Evolutionary conservation across 2,113 vertebrate genomes (phyloP), one percentile per base, ranked within the genome.

Genomic region (Calyptommatus sinebrachiatus): DNA sequence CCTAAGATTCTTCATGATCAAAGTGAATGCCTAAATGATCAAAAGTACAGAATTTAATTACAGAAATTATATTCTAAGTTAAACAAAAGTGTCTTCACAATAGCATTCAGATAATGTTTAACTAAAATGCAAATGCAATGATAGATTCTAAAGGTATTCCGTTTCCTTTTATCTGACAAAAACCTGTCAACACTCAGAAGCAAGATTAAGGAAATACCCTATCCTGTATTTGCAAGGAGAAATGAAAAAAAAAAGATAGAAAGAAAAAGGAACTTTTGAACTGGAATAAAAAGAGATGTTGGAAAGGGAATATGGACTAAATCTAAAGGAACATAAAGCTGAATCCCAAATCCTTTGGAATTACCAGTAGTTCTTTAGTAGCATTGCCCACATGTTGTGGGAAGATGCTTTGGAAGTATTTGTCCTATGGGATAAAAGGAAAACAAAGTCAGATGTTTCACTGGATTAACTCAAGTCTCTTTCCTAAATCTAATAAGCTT

Each of bases 151-250:
- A 68, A 69, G 66, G 78, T 90, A 85, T 61, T 50, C 9, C 75
- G 50, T 79, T 86, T 76, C 50, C 80, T 71, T 45, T 80, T 68
- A 1, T 18, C 1, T 79, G 77, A 35, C 73, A 77, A 85, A 77
- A 35, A 57, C 53, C 80, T 84, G 65, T 88, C 81, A 84, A 71
- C 22, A 85, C 79, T 78, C 88, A 78, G 76, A 81, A 60, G 60
- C 12, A 20, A 71, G 35, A 76, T 76, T 70, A 69, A 69, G 62
- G 50, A 81, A 5, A 62, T 69, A 75, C 12, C 35, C 5, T 45
- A 14, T 81, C 35, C 72, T 48, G 24, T 60, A 45, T 62, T 68
- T 24, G 18, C 53, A 66, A 66, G n/a, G 28, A 29, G 26, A 50
- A 24, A 41, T 5, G n/a, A 14, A 18, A 57, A 57, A 57, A 14